These are phyloP conservation scores for Parnassius glacialis DNA, from an alignment of 2,888 invertebrate species.

Conservation along the genomic window DNA sequence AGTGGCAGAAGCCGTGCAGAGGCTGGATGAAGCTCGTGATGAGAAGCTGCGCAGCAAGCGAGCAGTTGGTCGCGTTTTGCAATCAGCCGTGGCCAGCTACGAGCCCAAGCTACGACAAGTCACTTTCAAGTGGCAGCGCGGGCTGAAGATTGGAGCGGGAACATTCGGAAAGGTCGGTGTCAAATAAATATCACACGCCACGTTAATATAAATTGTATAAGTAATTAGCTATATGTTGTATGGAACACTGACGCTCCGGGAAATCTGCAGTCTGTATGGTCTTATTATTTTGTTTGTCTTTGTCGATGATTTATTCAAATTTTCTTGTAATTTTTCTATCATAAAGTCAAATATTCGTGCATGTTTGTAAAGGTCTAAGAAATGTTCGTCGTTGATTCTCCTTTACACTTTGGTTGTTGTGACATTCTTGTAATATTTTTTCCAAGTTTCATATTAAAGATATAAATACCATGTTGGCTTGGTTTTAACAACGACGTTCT, in stretches of 20 bases:
- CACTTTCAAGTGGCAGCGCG: constrained; percentile 96
- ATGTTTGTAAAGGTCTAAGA: too few species aligned
- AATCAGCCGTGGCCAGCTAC: constrained; percentile 72
- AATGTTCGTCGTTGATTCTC: too few species aligned
- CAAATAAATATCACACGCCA: too few species aligned
- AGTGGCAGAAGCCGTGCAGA: constrained; percentile 72
- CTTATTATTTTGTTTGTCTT: background rate
- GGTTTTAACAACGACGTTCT: too few species aligned
- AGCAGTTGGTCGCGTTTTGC: constrained; percentile 60
- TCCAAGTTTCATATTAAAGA: too few species aligned
- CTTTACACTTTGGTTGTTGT: too few species aligned
- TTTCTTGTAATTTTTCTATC: too few species aligned
- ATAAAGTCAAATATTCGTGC: too few species aligned
- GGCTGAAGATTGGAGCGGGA: constrained; percentile 94
- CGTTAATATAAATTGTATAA: background rate
- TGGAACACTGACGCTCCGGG: background rate
- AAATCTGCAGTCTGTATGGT: background rate
- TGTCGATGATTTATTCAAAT: too few species aligned
- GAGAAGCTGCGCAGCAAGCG: constrained; percentile 73
- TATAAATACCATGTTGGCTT: too few species aligned
- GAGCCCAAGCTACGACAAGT: constrained; percentile 89
- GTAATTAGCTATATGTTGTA: background rate
- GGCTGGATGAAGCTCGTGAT: constrained; percentile 84
- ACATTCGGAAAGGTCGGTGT: constrained; percentile 89
- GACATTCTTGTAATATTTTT: too few species aligned